These are phyloP conservation scores for Halcyon badia DNA, from an alignment of 2,797 vertebrate species.

Conservation along the genomic window DNA sequence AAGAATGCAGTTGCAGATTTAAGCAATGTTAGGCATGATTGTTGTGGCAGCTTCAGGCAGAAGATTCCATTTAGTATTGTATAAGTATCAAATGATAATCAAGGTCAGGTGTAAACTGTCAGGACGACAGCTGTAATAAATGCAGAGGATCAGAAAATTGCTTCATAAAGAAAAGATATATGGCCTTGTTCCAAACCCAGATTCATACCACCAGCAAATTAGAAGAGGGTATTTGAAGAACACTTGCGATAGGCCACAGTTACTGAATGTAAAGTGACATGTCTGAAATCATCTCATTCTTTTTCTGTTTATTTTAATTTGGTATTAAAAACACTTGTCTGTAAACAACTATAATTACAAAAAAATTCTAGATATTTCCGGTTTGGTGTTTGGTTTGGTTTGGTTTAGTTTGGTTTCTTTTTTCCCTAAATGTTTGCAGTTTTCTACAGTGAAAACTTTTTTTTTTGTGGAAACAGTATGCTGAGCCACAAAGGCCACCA, in stretches of 20 bases:
- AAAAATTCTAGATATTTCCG: not conserved
- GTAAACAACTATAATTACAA: not conserved
- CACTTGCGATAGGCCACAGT: constrained; percentile 33
- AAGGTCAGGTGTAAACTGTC: constrained; percentile 64
- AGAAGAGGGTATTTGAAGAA: constrained; percentile 72
- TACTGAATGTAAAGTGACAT: constrained; percentile 28
- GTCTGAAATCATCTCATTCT: constrained; percentile 18
- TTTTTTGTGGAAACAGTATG: not conserved
- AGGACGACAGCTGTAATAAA: constrained; percentile 61
- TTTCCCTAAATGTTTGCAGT: not conserved
- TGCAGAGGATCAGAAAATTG: constrained; percentile 73
- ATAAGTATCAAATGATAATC: constrained; percentile 64
- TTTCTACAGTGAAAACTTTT: not conserved
- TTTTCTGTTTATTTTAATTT: constrained; percentile 32
- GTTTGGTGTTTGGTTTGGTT: too few relatives aligned
- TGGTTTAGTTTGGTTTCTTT: not conserved
- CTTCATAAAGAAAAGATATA: constrained; percentile 60
- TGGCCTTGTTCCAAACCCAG: constrained; percentile 61
- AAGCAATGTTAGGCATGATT: not conserved
- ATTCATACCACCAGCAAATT: constrained; percentile 61
- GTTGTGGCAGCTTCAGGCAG: not conserved
- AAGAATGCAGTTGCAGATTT: not conserved
- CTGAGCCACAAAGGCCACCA: not conserved
- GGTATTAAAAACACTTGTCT: not conserved
- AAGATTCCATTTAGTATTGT: constrained; percentile 41